Percentiles rank a stretch among this genome's conserved stretches.
phyloP scores from a whole-genome alignment of 1,140 invertebrate genomes.

The Orchestia grillus region DNA sequence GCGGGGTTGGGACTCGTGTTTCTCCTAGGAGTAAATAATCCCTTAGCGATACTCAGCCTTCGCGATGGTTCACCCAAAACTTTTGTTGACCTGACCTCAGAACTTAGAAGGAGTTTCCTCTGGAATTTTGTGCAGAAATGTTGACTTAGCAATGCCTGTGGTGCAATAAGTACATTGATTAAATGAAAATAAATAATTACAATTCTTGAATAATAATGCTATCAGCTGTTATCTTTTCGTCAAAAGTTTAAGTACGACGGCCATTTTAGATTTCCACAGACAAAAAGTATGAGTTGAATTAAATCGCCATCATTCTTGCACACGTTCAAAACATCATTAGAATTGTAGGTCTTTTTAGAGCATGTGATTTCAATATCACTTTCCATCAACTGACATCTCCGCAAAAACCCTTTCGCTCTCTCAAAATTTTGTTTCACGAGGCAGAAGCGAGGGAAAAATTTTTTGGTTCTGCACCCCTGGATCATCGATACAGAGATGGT shows the following conservation, averaged over 20 bases:
- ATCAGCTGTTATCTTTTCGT: background rate
- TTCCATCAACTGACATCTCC: no score
- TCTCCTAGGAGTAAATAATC: background rate
- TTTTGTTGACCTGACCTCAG: background rate
- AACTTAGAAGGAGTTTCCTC: background rate
- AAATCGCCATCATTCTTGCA: no score
- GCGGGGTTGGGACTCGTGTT: background rate
- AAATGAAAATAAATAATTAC: background rate
- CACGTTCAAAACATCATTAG: no score
- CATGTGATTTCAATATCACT: no score
- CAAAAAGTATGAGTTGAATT: no score
- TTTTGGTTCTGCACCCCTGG: no score
- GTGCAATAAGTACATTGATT: background rate
- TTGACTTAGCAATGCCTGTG: background rate
- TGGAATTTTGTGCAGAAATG: background rate
- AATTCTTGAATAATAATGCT: background rate
- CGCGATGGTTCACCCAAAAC: background rate
- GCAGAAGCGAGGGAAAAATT: no score
- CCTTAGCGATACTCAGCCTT: background rate
- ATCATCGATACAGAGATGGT: no score
- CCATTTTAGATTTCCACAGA: background rate
- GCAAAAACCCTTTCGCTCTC: no score
- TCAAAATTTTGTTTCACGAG: no score
- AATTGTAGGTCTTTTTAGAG: no score
- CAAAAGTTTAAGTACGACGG: background rate